These are phyloP conservation scores for Macrostomum lignano DNA, from an alignment of 1,140 invertebrate species.

Conservation along the genomic window DNA sequence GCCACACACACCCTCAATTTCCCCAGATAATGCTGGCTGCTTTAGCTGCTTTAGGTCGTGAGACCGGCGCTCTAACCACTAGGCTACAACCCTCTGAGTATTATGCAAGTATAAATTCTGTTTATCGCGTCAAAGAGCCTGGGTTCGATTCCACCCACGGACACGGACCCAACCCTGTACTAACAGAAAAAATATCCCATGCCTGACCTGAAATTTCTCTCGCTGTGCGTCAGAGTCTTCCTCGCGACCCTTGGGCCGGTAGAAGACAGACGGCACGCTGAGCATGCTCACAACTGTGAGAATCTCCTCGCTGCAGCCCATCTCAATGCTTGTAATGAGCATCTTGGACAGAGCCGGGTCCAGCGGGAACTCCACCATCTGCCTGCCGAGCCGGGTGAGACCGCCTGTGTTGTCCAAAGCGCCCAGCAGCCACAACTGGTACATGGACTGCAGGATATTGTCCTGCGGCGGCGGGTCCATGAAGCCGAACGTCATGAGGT, in stretches of 20 bases:
- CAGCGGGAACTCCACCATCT: conserved; percentile 95
- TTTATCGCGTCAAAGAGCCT: too few relatives aligned
- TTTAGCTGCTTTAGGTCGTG: too few relatives aligned
- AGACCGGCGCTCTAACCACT: too few relatives aligned
- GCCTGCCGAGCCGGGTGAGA: conserved; percentile 52
- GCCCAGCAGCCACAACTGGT: conserved; percentile 90
- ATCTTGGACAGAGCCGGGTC: conserved; percentile 96
- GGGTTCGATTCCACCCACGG: too few relatives aligned
- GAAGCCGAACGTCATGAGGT: conserved; percentile 85
- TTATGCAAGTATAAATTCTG: too few relatives aligned
- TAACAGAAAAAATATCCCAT: too few relatives aligned
- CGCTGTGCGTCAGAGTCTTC: conserved; percentile 81
- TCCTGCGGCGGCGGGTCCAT: conserved; percentile 98
- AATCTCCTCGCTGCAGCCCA: conserved; percentile 27
- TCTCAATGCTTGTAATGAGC: conserved; percentile 54
- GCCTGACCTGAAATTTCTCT: conserved; percentile 95
- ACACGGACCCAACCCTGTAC: too few relatives aligned
- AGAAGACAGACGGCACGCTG: conserved; percentile 91
- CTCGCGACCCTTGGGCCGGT: conserved; percentile 81
- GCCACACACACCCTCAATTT: too few relatives aligned
- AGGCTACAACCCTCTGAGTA: too few relatives aligned
- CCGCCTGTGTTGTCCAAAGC: conserved; percentile 79
- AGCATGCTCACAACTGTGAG: conserved; percentile 72
- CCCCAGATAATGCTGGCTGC: too few relatives aligned
- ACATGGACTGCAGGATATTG: conserved; percentile 93